Percentiles rank a stretch among this genome's conserved stretches.
These are phyloP conservation scores for Synergus gifuensis DNA, from an alignment of 2,888 invertebrate genomes.

Conservation along the genomic window DNA sequence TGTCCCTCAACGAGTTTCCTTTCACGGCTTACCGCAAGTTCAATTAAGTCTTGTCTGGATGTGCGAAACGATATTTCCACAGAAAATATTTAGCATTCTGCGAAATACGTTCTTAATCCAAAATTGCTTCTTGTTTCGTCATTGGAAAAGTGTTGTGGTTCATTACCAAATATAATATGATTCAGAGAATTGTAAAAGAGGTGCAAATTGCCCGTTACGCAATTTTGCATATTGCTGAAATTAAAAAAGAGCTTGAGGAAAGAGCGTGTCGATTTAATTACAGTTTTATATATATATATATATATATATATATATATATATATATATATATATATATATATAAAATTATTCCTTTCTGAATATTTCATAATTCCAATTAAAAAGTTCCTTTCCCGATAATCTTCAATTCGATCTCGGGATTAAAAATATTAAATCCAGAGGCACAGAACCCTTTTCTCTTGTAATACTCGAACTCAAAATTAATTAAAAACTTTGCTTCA, in stretches of 20 bases:
- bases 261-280: background rate
- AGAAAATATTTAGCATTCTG: background rate
- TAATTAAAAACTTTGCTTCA: slow-evolving; percentile 14
- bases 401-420: slow-evolving; percentile 11
- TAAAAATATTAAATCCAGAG: slow-evolving; percentile 13
- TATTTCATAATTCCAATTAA: slow-evolving; percentile 12
- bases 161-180: too few relatives aligned
- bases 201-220: too few relatives aligned
- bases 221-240: too few relatives aligned
- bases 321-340: background rate
- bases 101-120: background rate
- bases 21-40: slow-evolving; percentile 47
- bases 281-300: background rate
- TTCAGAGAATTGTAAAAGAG: too few relatives aligned
- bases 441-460: background rate
- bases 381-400: slow-evolving; percentile 14
- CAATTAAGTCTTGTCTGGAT: slow-evolving; percentile 30
- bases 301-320: background rate
- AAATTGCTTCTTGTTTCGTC: too few relatives aligned
- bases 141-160: too few relatives aligned
- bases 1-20: slow-evolving; percentile 45
- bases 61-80: background rate
- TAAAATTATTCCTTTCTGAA: background rate
- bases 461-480: background rate
- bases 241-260: too few relatives aligned